phyloP scores from a whole-genome alignment of 2,113 vertebrate species.

The Salvelinus namaycush region DNA sequence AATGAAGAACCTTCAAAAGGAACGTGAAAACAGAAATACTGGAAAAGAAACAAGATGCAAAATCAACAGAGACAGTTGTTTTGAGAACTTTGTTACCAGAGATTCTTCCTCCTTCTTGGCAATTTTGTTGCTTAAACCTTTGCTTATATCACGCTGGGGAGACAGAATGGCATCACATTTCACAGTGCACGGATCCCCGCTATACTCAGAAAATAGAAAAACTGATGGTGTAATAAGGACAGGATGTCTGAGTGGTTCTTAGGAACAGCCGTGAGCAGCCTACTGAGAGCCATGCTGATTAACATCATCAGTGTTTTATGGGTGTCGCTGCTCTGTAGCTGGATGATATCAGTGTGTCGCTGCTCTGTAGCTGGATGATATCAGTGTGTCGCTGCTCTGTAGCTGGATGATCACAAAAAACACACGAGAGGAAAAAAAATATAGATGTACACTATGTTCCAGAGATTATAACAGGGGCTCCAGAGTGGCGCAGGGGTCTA shows the following conservation, averaged over 20 bases:
- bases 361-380: too few relatives aligned
- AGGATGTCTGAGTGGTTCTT: neutral
- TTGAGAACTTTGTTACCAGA: slow-evolving; percentile 77
- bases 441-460: too few relatives aligned
- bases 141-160: slow-evolving; percentile 82
- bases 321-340: too few relatives aligned
- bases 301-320: neutral
- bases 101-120: slow-evolving; percentile 79
- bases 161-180: slow-evolving; percentile 82
- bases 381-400: too few relatives aligned
- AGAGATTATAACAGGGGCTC: too few relatives aligned
- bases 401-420: too few relatives aligned
- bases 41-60: slow-evolving; percentile 71
- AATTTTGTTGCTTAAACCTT: slow-evolving; percentile 85
- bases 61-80: slow-evolving; percentile 69
- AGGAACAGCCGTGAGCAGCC: neutral
- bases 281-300: neutral
- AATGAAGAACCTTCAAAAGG: slow-evolving; percentile 59
- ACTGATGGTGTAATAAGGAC: neutral
- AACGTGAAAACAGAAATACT: slow-evolving; percentile 43
- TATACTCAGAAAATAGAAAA: neutral
- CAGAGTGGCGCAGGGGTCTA: too few relatives aligned
- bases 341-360: too few relatives aligned
- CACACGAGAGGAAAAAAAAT: too few relatives aligned
- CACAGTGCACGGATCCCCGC: slow-evolving; percentile 55